A percentile compares a stretch with the other conserved stretches of the same genome.
Conservation (phyloP, 2,888 invertebrate species). For the Ceraclea dissimilis region DNA sequence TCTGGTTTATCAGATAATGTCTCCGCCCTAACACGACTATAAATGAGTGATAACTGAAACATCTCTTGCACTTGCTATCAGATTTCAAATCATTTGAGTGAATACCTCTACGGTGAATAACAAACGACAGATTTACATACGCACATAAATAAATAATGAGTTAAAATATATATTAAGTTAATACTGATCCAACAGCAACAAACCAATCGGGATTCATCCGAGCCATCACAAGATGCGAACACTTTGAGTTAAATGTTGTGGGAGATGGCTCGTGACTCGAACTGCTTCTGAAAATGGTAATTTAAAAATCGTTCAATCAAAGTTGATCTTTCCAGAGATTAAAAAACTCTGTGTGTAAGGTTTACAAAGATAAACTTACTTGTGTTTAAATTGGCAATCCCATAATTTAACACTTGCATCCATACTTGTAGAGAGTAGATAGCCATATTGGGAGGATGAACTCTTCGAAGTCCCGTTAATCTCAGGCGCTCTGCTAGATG, state of each 20-base stretch:
- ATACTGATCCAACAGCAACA: slow-evolving; percentile 41
- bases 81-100: too few species aligned
- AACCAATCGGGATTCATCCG: slow-evolving; percentile 47
- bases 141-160: too few species aligned
- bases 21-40: too few species aligned
- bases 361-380: slow-evolving; percentile 21
- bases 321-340: too few species aligned
- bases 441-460: slow-evolving; percentile 40
- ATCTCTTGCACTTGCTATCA: too few species aligned
- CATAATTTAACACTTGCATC: slow-evolving; percentile 61
- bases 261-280: slow-evolving; percentile 40
- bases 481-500: slow-evolving; percentile 26
- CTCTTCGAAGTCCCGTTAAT: slow-evolving; percentile 34
- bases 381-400: slow-evolving; percentile 45
- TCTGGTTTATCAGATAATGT: too few species aligned
- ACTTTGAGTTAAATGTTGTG: slow-evolving; percentile 45
- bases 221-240: slow-evolving; percentile 44
- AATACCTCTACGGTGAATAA: too few species aligned
- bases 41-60: too few species aligned
- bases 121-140: too few species aligned
- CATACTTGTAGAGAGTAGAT: slow-evolving; percentile 60
- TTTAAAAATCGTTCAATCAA: slow-evolving; percentile 13
- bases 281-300: slow-evolving; percentile 35
- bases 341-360: too few species aligned
- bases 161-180: slow-evolving; percentile 8